Evolutionary conservation across 2,888 invertebrate species (phyloP), one percentile per base, ranked within the genome.

Genomic region (Latrodectus hesperus): DNA sequence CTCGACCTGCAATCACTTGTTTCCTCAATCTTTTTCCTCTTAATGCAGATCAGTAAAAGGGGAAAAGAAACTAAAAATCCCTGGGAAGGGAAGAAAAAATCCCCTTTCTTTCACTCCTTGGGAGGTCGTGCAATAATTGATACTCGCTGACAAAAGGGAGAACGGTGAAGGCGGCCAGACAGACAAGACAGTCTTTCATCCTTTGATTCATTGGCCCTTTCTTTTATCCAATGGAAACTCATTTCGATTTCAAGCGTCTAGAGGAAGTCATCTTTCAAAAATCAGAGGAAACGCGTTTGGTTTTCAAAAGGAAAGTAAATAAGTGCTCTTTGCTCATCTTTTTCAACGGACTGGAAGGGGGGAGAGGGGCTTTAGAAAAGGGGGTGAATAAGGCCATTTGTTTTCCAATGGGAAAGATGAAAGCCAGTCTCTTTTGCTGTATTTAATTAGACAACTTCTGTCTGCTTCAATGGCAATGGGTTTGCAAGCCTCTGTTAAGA

Each of bases 111-210:
- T 12, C 16, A 64, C 81, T 64, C 67, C 81, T 73, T 81, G 81
- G 81, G 81, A 74, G 81, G 81, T 81, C 81, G 51, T 22, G 51
- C 55, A 60, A 81, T 81, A 81, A 81, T 81, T 81, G 81, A 81
- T 81, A 81, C 81, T 49, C 73, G 53, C 81, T 81, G 81, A 81
- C 81, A 81, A 74, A 70, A 81, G 51, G 67, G 72, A 65, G 81
- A 72, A 81, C 51, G 67, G 73, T 17, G 49, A 49, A 74, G 73
- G 81, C 81, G 81, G 73, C 81, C 22, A 52, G 16, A 10, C 16
- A 70, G 81, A 81, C n/a, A n/a, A n/a, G n/a, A n/a, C 77, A 17
- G 77, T 71, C 71, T 71, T n/a, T 17, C 70, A 26, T 11, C 22
- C 81, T 67, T 74, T 81, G 81, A 81, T 81, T 81, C 73, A 81